These are phyloP conservation scores for Cylloceria caligata DNA, from an alignment of 2,888 invertebrate species.

Conservation along the genomic window DNA sequence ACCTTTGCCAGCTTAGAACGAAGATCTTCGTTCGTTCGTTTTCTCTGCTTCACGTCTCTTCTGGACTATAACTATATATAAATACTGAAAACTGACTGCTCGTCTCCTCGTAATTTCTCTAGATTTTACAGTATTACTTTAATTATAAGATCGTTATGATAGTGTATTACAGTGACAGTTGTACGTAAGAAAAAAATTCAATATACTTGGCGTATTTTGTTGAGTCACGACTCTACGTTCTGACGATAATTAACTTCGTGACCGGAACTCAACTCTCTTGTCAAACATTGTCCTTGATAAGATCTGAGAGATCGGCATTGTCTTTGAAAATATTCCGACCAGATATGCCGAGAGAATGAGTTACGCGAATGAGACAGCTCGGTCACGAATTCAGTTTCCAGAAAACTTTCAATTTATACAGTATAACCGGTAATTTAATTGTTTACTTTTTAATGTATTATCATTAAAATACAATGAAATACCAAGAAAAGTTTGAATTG, in stretches of 20 bases:
- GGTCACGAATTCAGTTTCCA: constrained; percentile 30
- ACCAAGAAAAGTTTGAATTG: not conserved
- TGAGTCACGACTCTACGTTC: constrained; percentile 56
- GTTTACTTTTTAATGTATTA: not conserved
- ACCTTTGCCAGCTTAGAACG: constrained; percentile 55
- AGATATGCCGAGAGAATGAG: not conserved
- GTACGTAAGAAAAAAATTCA: not conserved
- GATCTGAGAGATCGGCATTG: constrained; percentile 10
- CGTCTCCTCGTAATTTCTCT: constrained; percentile 16
- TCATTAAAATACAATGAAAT: not conserved
- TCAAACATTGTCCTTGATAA: constrained; percentile 41
- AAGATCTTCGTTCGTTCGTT: not conserved
- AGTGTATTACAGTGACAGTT: constrained; percentile 11
- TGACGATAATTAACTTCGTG: constrained; percentile 49
- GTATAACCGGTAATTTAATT: not conserved
- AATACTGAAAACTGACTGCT: not conserved
- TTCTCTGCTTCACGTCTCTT: not conserved
- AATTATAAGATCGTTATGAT: constrained; percentile 13
- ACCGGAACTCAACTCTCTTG: constrained; percentile 38
- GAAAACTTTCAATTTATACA: constrained; percentile 17
- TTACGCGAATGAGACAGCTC: not conserved
- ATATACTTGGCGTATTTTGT: constrained; percentile 12
- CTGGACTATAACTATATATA: not conserved
- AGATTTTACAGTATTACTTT: not conserved
- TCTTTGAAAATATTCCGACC: not conserved